These are phyloP conservation scores for Turdus rufiventris DNA, from an alignment of 2,113 vertebrate species.

Conservation along the genomic window DNA sequence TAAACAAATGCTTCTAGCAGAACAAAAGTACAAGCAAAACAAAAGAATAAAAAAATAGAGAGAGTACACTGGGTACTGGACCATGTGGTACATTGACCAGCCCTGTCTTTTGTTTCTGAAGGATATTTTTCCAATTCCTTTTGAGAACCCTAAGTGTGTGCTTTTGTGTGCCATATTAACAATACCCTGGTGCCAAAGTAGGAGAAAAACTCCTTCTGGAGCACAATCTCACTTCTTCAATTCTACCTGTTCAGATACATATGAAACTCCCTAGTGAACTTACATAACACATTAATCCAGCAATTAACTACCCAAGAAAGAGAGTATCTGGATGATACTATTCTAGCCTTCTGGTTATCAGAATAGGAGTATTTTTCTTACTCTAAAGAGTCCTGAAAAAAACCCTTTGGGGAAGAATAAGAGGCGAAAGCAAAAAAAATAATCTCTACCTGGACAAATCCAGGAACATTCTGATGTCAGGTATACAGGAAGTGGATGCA, in stretches of 20 bases:
- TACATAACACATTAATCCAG: background rate
- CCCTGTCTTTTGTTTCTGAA: background rate
- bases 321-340: background rate
- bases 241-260: background rate
- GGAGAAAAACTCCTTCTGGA: background rate
- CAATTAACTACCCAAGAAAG: background rate
- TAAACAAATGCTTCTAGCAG: background rate
- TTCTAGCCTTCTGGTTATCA: background rate
- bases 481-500: background rate
- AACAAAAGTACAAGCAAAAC: background rate
- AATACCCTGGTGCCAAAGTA: accelerated
- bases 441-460: background rate
- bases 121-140: background rate
- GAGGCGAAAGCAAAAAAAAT: background rate
- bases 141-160: accelerated
- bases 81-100: background rate
- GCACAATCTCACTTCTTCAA: background rate
- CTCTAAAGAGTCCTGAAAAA: background rate
- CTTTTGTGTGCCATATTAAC: background rate
- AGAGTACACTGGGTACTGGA: background rate
- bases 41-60: background rate
- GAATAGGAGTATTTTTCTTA: background rate
- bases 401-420: background rate
- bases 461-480: background rate
- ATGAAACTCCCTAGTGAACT: background rate